These are phyloP conservation scores for Onychostoma macrolepis DNA, from an alignment of 2,113 vertebrate species.

Conservation along the genomic window DNA sequence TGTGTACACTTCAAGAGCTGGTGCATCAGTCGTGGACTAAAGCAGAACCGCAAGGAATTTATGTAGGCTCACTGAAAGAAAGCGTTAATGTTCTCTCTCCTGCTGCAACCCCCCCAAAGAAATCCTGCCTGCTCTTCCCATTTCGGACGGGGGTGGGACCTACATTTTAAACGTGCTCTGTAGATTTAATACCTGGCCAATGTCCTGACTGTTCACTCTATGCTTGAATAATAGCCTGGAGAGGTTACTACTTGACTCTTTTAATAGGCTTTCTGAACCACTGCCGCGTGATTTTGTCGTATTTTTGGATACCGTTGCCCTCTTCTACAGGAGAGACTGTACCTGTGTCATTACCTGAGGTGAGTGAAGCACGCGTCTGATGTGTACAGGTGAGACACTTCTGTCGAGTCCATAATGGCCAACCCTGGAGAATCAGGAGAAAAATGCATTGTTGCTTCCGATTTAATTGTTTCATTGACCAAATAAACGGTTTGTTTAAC, in stretches of 20 bases:
- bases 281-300: not conserved
- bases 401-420: constrained; percentile 5
- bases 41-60: constrained; percentile 25
- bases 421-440: constrained; percentile 1
- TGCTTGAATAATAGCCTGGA: constrained; percentile 27
- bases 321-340: not conserved
- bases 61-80: constrained; percentile 16
- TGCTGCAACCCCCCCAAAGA: constrained; percentile 18
- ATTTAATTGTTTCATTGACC: not conserved
- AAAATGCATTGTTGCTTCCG: not conserved
- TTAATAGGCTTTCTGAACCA: constrained; percentile 18
- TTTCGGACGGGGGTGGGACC: constrained; percentile 68
- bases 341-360: constrained; percentile 74
- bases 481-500: not conserved
- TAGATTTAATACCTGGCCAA: constrained; percentile 64
- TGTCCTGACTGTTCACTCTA: constrained; percentile 60
- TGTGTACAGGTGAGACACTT: constrained; percentile 49
- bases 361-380: constrained; percentile 69
- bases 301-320: constrained; percentile 19
- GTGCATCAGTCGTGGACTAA: constrained; percentile 16
- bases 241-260: not conserved
- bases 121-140: constrained; percentile 49
- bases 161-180: constrained; percentile 55
- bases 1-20: not conserved
- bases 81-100: constrained; percentile 30